Conservation (phyloP, 35 echinoderm and acorn worm species). For the Patiria miniata region DNA sequence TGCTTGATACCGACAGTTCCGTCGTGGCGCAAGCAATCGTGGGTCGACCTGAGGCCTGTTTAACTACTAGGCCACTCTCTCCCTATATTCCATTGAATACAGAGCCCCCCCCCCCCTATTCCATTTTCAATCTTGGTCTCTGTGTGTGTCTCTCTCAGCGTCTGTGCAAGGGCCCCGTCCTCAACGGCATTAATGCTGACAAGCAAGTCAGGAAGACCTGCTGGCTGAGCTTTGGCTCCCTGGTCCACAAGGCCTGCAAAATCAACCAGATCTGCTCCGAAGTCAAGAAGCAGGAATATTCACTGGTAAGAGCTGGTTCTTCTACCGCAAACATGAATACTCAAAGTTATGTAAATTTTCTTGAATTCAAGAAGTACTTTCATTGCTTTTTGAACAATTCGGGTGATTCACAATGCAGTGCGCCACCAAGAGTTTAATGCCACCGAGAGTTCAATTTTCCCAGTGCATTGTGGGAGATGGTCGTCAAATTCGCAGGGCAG, state of each 20-base stretch:
- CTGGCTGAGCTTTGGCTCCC: conserved; percentile 53
- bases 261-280: conserved; percentile 11
- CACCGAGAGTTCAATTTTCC: no score
- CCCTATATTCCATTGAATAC: not conserved
- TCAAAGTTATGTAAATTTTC: not conserved
- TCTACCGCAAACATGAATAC: not conserved
- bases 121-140: not conserved
- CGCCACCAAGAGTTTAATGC: no score
- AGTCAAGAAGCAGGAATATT: conserved; percentile 7
- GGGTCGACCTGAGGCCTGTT: no score
- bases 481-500: no score
- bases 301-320: not conserved
- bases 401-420: no score
- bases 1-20: no score
- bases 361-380: not conserved
- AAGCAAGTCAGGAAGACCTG: conserved; percentile 42
- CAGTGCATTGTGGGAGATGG: no score
- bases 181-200: not conserved
- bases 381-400: no score
- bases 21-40: no score
- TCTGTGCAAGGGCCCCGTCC: not conserved
- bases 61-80: not conserved
- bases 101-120: not conserved
- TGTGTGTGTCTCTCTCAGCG: not conserved
- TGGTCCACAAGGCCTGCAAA: conserved; percentile 54